Conservation (phyloP, 2,888 invertebrate species). For the Ypsolopha sequella region DNA sequence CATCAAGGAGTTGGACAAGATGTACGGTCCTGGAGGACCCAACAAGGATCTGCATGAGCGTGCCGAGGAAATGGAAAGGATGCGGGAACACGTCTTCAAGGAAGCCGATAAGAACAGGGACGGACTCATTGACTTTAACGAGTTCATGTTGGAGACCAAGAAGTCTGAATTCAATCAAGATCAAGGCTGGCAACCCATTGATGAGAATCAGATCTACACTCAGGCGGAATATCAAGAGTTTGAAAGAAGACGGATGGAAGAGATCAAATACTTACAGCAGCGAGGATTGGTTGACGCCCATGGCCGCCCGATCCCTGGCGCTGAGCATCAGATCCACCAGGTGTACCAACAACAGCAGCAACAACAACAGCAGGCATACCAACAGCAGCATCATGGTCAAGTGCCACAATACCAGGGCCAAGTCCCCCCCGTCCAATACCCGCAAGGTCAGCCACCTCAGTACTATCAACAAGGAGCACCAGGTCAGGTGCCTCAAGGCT, state of each 20-base stretch:
- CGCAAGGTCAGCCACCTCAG: conserved; percentile 8
- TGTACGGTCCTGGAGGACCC: conserved; percentile 87
- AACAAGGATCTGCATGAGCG: conserved; percentile 91
- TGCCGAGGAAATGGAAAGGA: conserved; percentile 97
- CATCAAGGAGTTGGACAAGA: conserved; percentile 93
- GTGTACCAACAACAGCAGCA: no score
- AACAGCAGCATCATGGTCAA: conserved; percentile 30
- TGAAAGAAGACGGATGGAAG: conserved; percentile 73
- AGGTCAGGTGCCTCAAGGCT: conserved; percentile 11
- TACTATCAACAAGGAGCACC: conserved; percentile 15
- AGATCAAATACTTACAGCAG: conserved; percentile 74
- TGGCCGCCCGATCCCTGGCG: conserved; percentile 49
- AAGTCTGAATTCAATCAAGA: conserved; percentile 88
- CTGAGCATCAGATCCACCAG: conserved; percentile 50
- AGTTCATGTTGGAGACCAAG: conserved; percentile 90
- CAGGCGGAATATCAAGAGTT: conserved; percentile 88
- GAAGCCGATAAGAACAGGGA: conserved; percentile 93
- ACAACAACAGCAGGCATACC: conserved; percentile 23
- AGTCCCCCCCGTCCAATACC: neutral
- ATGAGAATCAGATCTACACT: conserved; percentile 86
- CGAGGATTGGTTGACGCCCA: conserved; percentile 73
- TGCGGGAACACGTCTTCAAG: conserved; percentile 96
- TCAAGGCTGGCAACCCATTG: conserved; percentile 89
- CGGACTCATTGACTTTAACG: conserved; percentile 87
- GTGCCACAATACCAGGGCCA: conserved; percentile 13